These are phyloP conservation scores for Ctenopoma kingsleyae DNA, from an alignment of 2,797 vertebrate genomes.

Conservation along the genomic window DNA sequence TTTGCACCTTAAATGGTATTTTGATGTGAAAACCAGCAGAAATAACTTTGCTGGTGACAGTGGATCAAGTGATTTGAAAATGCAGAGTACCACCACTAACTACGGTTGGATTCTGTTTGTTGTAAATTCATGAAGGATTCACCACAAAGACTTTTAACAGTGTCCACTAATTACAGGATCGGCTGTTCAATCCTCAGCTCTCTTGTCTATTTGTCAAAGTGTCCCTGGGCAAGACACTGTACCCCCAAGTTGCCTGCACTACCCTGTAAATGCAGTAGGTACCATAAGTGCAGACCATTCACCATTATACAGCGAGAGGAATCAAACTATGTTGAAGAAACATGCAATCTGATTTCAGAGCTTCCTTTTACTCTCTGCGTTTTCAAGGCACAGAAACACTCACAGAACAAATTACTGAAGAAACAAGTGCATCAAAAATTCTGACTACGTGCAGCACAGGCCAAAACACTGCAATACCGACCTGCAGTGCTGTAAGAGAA, in stretches of 20 bases:
- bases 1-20: slow-evolving; percentile 25
- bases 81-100: background rate
- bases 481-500: background rate
- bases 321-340: background rate
- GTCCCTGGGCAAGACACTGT: too few relatives aligned
- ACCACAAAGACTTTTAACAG: background rate
- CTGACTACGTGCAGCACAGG: background rate
- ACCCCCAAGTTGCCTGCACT: too few relatives aligned
- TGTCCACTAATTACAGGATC: too few relatives aligned
- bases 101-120: background rate
- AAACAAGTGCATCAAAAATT: too few relatives aligned
- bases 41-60: background rate
- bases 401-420: too few relatives aligned
- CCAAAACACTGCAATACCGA: background rate
- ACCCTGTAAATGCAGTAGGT: too few relatives aligned
- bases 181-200: too few relatives aligned
- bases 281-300: too few relatives aligned
- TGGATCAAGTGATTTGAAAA: slow-evolving; percentile 15
- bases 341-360: background rate
- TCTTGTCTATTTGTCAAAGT: too few relatives aligned
- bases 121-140: background rate
- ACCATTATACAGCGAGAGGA: too few relatives aligned
- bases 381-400: too few relatives aligned
- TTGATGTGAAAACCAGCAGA: slow-evolving; percentile 44
- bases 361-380: background rate